phyloP scores from a whole-genome alignment of 2,888 invertebrate genomes.

The Drosophila anceps region DNA sequence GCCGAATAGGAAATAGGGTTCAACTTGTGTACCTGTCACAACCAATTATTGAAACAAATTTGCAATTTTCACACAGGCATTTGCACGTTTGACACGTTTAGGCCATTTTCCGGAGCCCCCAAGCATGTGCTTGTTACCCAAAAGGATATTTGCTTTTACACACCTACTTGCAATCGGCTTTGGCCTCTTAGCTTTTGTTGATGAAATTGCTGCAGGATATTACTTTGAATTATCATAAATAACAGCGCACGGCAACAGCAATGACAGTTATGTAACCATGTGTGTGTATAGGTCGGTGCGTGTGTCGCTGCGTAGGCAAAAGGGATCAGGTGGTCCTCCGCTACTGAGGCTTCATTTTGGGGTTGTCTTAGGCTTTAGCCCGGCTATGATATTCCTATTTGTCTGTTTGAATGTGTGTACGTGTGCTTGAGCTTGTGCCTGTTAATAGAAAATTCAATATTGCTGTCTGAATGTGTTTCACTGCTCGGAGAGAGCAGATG shows the following conservation, averaged over 20 bases:
- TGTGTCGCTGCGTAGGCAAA: slow-evolving; percentile 28
- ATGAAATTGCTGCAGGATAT: slow-evolving; percentile 78
- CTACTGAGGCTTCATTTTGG: slow-evolving; percentile 30
- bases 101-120: slow-evolving; percentile 51
- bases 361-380: slow-evolving; percentile 27
- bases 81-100: slow-evolving; percentile 72
- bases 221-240: slow-evolving; percentile 79
- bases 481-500: slow-evolving; percentile 29
- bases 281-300: slow-evolving; percentile 11
- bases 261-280: slow-evolving; percentile 24
- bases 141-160: slow-evolving; percentile 70
- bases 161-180: slow-evolving; percentile 21
- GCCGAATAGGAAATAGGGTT: background rate
- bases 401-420: background rate
- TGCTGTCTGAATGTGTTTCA: slow-evolving; percentile 55
- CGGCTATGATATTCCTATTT: slow-evolving; percentile 30
- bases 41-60: slow-evolving; percentile 74
- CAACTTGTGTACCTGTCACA: slow-evolving; percentile 23
- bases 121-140: slow-evolving; percentile 32
- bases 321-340: slow-evolving; percentile 62
- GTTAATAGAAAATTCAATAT: slow-evolving; percentile 54
- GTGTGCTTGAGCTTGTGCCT: slow-evolving; percentile 11
- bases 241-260: slow-evolving; percentile 61
- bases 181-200: slow-evolving; percentile 64
- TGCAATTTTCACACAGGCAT: slow-evolving; percentile 64